phyloP scores from a whole-genome alignment of 2,888 invertebrate genomes.

The Ptycholaimellus sp. region DNA sequence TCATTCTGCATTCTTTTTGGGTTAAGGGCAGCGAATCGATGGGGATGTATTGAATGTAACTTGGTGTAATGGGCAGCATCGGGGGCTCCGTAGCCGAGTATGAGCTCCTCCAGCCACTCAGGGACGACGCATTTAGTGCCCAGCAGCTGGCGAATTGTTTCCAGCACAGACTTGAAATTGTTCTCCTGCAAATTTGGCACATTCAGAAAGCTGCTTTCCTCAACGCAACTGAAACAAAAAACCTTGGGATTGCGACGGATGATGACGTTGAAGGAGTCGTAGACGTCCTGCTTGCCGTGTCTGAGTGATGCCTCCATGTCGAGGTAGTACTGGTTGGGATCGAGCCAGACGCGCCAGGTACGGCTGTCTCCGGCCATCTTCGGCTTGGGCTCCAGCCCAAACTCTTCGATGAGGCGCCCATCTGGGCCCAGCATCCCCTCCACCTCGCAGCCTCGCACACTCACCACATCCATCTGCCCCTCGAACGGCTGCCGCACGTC shows the following conservation, averaged over 20 bases:
- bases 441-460: conserved; percentile 86
- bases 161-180: conserved; percentile 95
- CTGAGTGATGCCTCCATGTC: too few species aligned
- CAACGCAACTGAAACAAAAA: too few species aligned
- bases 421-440: conserved; percentile 90
- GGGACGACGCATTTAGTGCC: conserved; percentile 94
- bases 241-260: conserved; percentile 94
- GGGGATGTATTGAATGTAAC: conserved; percentile 27
- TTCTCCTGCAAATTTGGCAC: too few species aligned
- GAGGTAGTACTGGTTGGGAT: conserved; percentile 80
- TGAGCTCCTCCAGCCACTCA: conserved; percentile 41
- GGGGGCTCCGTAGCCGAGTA: conserved; percentile 91
- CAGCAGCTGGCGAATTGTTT: conserved; percentile 93
- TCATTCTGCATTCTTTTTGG: conserved; percentile 48
- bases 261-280: conserved; percentile 77
- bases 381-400: conserved; percentile 51
- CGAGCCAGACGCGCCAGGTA: conserved; percentile 74
- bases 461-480: conserved; percentile 45
- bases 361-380: conserved; percentile 58
- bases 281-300: conserved; percentile 47
- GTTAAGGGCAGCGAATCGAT: conserved; percentile 1
- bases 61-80: conserved; percentile 81
- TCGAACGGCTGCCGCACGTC: conserved; percentile 13
- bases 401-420: conserved; percentile 79
- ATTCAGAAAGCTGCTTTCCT: too few species aligned